These are phyloP conservation scores for Trididemnum miniatum DNA, from an alignment of 23 tunicate species.

Conservation along the genomic window DNA sequence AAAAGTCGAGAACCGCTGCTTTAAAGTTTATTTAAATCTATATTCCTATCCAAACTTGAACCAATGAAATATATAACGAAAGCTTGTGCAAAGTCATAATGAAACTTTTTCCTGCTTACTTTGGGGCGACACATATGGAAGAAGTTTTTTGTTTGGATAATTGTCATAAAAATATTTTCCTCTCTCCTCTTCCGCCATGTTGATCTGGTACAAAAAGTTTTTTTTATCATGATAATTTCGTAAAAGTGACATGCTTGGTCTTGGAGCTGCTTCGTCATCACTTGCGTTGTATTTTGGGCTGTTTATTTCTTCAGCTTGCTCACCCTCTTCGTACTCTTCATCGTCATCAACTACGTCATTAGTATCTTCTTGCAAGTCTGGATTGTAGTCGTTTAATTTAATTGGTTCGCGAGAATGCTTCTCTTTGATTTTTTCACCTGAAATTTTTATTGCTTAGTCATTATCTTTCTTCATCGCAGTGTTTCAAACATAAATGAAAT, in stretches of 20 bases:
- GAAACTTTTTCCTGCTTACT: neutral
- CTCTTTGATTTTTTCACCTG: no score
- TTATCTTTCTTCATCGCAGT: no score
- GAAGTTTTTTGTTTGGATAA: neutral
- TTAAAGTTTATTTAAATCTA: no score
- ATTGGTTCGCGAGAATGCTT: no score
- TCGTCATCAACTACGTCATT: neutral
- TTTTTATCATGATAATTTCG: neutral
- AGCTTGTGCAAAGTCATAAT: no score
- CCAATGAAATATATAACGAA: no score
- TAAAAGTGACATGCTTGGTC: neutral
- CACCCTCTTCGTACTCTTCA: neutral
- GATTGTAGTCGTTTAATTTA: no score
- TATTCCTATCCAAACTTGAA: no score
- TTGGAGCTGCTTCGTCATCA: neutral
- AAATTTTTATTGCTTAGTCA: no score
- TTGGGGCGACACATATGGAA: neutral
- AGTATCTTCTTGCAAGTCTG: neutral
- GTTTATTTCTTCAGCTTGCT: neutral
- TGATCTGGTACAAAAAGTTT: constrained; percentile 8
- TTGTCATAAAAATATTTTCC: constrained; percentile 13
- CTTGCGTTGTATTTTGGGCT: constrained; percentile 11
- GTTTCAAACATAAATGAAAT: no score
- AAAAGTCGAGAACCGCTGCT: no score
- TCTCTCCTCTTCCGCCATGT: neutral